phyloP scores from a whole-genome alignment of 2,888 invertebrate species.

The Parelbella ahira region DNA sequence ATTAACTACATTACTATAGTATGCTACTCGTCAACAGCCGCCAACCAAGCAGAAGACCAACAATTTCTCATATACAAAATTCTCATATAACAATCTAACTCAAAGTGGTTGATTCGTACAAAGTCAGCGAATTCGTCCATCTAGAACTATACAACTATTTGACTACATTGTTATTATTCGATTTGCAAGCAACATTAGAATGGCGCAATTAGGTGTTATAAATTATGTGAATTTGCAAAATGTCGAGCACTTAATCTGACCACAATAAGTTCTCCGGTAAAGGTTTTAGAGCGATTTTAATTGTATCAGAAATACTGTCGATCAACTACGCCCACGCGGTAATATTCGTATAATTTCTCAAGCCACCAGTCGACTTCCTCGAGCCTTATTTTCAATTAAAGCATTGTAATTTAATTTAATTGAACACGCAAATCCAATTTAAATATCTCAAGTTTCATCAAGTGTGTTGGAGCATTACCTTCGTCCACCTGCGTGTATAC shows the following conservation, averaged over 20 bases:
- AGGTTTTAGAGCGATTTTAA: slow-evolving; percentile 11
- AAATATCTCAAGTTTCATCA: slow-evolving; percentile 16
- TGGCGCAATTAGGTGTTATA: slow-evolving; percentile 10
- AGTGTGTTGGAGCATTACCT: slow-evolving; percentile 11
- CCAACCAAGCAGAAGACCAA: no score
- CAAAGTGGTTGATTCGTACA: no score
- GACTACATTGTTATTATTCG: slow-evolving; percentile 11
- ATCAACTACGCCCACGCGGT: slow-evolving; percentile 6
- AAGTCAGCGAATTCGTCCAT: no score
- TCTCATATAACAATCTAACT: no score
- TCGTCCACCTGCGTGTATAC: slow-evolving; percentile 32
- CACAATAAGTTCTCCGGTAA: slow-evolving; percentile 3
- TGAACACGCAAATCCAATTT: slow-evolving; percentile 17
- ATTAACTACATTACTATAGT: no score
- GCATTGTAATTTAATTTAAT: slow-evolving; percentile 1
- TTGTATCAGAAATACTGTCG: slow-evolving; percentile 10
- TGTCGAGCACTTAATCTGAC: slow-evolving; percentile 5
- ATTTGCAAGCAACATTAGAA: slow-evolving; percentile 8
- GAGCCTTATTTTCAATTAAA: no score
- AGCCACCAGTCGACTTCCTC: no score
- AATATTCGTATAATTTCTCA: slow-evolving; percentile 3
- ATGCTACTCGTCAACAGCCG: no score
- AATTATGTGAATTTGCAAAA: slow-evolving; percentile 14
- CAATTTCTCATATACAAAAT: no score
- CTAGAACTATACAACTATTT: slow-evolving; percentile 18